Conservation (phyloP, 2,888 invertebrate genomes). For the Zaprionus bogoriensis region DNA sequence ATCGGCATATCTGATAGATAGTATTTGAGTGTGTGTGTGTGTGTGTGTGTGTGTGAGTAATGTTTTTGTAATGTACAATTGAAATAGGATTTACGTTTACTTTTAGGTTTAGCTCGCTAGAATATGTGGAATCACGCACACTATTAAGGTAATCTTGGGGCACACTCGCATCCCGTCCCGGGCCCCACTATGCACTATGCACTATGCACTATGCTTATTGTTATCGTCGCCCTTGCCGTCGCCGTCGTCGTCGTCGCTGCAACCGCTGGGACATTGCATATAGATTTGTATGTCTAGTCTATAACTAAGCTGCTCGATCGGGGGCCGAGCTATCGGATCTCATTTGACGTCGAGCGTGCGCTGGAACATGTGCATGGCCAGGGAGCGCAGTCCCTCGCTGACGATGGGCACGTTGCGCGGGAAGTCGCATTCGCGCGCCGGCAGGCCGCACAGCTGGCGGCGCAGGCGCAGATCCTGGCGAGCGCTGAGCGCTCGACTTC, state of each 20-base stretch:
- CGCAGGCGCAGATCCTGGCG: conserved; percentile 90
- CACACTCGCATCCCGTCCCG: not conserved
- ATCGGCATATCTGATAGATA: no score
- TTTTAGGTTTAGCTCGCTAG: conserved; percentile 1
- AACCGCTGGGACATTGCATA: conserved; percentile 22
- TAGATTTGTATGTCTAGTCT: conserved; percentile 55
- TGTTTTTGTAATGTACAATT: no score
- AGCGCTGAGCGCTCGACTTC: conserved; percentile 90
- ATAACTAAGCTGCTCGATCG: conserved; percentile 39
- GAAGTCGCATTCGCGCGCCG: conserved; percentile 85
- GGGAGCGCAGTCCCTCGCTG: conserved; percentile 74
- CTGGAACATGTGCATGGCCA: conserved; percentile 81
- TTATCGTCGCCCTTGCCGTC: not conserved
- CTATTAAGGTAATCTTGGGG: conserved; percentile 1
- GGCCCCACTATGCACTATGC: not conserved
- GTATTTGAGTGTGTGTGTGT: no score
- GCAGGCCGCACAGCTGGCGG: conserved; percentile 87
- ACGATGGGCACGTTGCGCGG: conserved; percentile 70
- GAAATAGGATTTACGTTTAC: not conserved
- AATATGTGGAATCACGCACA: conserved; percentile 5
- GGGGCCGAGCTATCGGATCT: conserved; percentile 44
- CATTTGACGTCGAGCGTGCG: conserved; percentile 78
- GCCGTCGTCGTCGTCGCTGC: not conserved
- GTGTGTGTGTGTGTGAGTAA: no score
- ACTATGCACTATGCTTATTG: not conserved